phyloP scores from a whole-genome alignment of 2,113 vertebrate genomes.

The Takifugu bimaculatus region DNA sequence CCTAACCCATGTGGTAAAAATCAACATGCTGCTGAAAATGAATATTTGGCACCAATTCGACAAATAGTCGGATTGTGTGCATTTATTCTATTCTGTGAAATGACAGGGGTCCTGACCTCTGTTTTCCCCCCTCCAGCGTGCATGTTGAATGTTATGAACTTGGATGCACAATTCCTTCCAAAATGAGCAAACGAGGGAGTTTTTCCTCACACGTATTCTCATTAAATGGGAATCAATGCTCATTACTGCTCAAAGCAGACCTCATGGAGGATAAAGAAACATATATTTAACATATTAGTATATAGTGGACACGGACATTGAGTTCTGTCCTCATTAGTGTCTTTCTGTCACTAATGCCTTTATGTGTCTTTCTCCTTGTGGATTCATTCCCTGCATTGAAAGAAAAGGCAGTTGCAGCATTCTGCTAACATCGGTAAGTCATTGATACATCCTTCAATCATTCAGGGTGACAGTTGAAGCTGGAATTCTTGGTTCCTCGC shows the following conservation, averaged over 20 bases:
- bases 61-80: too few species aligned
- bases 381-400: constrained; percentile 75
- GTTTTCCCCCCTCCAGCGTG: background rate
- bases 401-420: constrained; percentile 72
- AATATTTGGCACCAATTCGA: too few species aligned
- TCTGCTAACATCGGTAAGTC: constrained; percentile 79
- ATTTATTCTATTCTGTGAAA: background rate
- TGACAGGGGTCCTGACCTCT: constrained; percentile 27
- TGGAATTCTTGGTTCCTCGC: constrained; percentile 48
- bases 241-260: constrained; percentile 41
- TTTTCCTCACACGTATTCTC: constrained; percentile 23
- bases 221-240: constrained; percentile 45
- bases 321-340: constrained; percentile 58
- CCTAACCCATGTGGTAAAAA: too few species aligned
- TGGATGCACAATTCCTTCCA: background rate
- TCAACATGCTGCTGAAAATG: too few species aligned
- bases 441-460: constrained; percentile 39
- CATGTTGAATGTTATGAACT: background rate
- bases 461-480: constrained; percentile 51
- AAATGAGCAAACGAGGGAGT: background rate
- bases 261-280: constrained; percentile 28
- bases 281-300: constrained; percentile 21
- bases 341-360: constrained; percentile 73
- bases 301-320: constrained; percentile 45
- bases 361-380: constrained; percentile 76